Conservation (phyloP, 2,113 vertebrate genomes). For the Ceratotherium simum region DNA sequence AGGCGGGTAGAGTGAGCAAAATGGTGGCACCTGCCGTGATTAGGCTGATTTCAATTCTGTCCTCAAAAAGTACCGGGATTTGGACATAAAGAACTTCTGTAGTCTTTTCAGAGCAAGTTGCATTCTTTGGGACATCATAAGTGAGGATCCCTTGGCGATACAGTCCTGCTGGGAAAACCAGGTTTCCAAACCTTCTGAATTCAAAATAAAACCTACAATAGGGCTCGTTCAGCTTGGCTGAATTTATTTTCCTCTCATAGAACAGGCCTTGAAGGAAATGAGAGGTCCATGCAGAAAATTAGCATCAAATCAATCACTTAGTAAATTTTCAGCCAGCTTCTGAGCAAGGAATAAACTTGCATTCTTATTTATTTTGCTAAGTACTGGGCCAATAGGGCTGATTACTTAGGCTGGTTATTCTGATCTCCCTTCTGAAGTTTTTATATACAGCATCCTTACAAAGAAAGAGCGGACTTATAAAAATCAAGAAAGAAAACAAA, state of each 20-base stretch:
- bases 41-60: background rate
- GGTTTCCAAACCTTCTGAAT: background rate
- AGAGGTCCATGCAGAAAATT: slow-evolving; percentile 57
- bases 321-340: slow-evolving; percentile 53
- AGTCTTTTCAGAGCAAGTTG: slow-evolving; percentile 15
- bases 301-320: slow-evolving; percentile 72
- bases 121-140: background rate
- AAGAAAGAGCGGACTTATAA: background rate
- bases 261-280: slow-evolving; percentile 3
- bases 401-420: slow-evolving; percentile 8
- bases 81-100: background rate
- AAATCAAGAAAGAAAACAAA: slow-evolving; percentile 45
- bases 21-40: background rate
- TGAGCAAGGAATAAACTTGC: background rate
- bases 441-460: background rate
- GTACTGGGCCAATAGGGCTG: background rate
- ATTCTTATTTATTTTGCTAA: slow-evolving; percentile 67
- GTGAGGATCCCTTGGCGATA: background rate
- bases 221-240: slow-evolving; percentile 8
- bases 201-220: slow-evolving; percentile 50
- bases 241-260: slow-evolving; percentile 38
- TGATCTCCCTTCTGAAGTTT: slow-evolving; percentile 31
- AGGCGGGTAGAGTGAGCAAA: background rate
- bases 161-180: background rate
- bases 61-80: background rate